Evolutionary conservation across 1,140 invertebrate species (phyloP).

Genomic region (Anthonomus grandis): DNA sequence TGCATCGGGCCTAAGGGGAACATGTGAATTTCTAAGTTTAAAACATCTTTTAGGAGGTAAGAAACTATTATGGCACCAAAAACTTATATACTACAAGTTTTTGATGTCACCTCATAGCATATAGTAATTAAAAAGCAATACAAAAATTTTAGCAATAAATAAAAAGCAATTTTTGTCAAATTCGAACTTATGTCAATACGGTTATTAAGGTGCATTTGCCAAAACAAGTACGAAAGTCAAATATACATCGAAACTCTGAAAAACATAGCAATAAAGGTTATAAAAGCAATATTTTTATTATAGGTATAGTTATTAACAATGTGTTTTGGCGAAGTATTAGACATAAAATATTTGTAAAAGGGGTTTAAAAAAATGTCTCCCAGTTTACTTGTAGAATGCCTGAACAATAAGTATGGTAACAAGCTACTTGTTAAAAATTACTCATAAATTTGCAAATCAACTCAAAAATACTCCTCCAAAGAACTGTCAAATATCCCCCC

Average conservation of each 20-base stretch:
- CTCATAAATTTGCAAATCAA: too few relatives aligned
- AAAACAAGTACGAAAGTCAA: not conserved
- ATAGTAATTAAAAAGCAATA: conserved; percentile 19
- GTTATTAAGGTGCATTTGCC: conserved; percentile 2
- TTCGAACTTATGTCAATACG: conserved; percentile 22
- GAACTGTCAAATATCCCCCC: too few relatives aligned
- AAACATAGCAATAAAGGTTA: conserved; percentile 11
- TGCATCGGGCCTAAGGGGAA: conserved; percentile 16
- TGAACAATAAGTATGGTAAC: too few relatives aligned
- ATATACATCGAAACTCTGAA: not conserved
- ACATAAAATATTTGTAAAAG: too few relatives aligned
- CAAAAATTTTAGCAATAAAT: conserved; percentile 20
- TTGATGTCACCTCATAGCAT: not conserved
- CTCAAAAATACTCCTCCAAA: too few relatives aligned
- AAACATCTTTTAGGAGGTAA: not conserved
- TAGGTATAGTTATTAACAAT: not conserved
- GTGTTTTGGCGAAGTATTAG: conserved; percentile 9
- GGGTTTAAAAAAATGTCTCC: too few relatives aligned
- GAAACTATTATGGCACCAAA: not conserved
- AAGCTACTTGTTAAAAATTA: too few relatives aligned
- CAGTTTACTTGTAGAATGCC: too few relatives aligned
- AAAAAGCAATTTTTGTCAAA: conserved; percentile 26
- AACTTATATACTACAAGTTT: not conserved
- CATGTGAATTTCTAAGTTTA: conserved; percentile 16
- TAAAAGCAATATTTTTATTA: conserved; percentile 21